These are phyloP conservation scores for Brienomyrus brachyistius DNA, from an alignment of 2,113 vertebrate genomes.

Conservation along the genomic window DNA sequence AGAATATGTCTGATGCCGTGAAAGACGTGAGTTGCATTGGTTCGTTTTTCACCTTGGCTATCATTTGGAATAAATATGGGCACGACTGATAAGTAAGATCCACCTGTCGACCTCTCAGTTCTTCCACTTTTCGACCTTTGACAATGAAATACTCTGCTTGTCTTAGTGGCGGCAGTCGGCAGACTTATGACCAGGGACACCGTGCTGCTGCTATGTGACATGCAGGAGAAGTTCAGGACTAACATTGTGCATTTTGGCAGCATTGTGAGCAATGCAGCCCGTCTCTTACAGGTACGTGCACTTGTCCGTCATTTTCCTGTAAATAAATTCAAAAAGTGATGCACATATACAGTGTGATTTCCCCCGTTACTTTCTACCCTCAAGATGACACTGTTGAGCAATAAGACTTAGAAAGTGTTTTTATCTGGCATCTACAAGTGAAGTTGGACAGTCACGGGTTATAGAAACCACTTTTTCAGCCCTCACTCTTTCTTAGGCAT, in stretches of 20 bases:
- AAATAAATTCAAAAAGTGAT: neutral
- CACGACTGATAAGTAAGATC: neutral
- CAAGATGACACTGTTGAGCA: neutral
- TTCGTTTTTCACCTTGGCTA: neutral
- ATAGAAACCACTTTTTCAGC: neutral
- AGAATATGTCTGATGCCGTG: neutral
- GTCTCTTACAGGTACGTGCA: slow-evolving; percentile 70
- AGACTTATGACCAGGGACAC: slow-evolving; percentile 58
- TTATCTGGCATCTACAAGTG: neutral
- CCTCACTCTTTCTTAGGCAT: slow-evolving; percentile 49
- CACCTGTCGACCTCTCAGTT: neutral
- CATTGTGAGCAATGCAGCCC: slow-evolving; percentile 71
- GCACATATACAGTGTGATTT: neutral
- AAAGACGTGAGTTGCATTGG: neutral
- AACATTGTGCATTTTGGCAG: slow-evolving; percentile 70
- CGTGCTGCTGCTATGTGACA: slow-evolving; percentile 79
- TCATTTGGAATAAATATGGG: neutral
- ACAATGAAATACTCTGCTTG: neutral
- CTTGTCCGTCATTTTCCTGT: neutral
- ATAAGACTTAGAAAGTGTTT: neutral
- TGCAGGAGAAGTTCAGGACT: slow-evolving; percentile 82
- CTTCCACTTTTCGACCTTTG: neutral
- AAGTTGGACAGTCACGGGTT: neutral
- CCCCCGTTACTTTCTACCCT: neutral
- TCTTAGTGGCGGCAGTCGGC: slow-evolving; percentile 58